A percentile compares a stretch with the other conserved stretches of the same genome.
These are phyloP conservation scores for Alligator mississippiensis DNA, from an alignment of 2,113 vertebrate species.

Conservation along the genomic window DNA sequence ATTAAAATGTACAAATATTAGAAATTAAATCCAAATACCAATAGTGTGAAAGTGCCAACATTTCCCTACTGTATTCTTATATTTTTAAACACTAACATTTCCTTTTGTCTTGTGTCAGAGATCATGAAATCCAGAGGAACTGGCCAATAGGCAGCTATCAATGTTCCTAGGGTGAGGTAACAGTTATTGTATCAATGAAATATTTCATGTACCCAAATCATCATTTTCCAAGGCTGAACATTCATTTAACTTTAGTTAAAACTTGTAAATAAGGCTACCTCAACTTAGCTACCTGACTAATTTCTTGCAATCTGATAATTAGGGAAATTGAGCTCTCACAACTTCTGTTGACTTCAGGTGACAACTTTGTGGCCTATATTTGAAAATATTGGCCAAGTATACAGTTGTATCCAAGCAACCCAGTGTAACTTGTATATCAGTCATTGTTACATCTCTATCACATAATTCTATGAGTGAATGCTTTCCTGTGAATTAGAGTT, in stretches of 20 bases:
- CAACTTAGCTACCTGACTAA: not conserved
- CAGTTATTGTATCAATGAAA: no score
- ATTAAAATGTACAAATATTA: not conserved
- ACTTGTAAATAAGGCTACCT: not conserved
- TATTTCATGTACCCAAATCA: no score
- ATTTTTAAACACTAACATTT: not conserved
- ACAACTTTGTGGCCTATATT: not conserved
- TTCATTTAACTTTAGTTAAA: fast-evolving
- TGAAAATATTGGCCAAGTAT: not conserved
- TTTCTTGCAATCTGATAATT: not conserved
- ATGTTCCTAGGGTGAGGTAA: not conserved
- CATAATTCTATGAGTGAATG: not conserved
- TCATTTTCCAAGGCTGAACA: not conserved
- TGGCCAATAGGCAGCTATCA: not conserved
- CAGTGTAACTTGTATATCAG: fast-evolving
- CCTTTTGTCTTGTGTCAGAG: not conserved
- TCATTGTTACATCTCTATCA: not conserved
- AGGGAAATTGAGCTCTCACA: not conserved
- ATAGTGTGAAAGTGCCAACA: not conserved
- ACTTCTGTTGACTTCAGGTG: not conserved
- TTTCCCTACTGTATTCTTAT: not conserved
- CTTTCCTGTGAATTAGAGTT: not conserved
- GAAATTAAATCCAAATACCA: not conserved
- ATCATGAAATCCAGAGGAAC: not conserved
- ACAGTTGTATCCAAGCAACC: not conserved